Base-by-base conservation (phyloP, 2,888 invertebrate species). In the Anthrax anthrax region DNA sequence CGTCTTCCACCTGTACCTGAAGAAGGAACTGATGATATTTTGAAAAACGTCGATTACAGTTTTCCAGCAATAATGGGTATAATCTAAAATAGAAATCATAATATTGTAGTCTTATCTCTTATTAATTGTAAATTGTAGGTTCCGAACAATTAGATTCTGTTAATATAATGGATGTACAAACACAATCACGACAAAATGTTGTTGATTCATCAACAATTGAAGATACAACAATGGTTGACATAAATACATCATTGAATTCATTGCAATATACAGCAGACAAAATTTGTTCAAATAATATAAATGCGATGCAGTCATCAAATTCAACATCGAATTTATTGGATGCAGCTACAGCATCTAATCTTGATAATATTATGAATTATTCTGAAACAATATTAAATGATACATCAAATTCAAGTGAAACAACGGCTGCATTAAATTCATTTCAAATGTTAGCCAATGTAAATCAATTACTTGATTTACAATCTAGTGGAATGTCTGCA, bases 1-100 rank as follows among this genome's bases (percentile, higher is more conserved):
- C 72, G 77, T 40, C 62, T 78, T 57, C 73, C 78, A 50, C 71
- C 78, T 17, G 76, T 78, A 49, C 77, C 77, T 8, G 78, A 78
- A 57, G 78, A 78, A 59, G 69, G 70, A 46, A 60, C 73, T 19
- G 77, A 77, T 52, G 77, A 77, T 50, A 59, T 76, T 61, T 72
- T 74, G 54, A 72, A 75, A 64, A 67, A 53, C 52, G 64, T 60
- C 19, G 65, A 65, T 27, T 67, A 64, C 49, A 60, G 55, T 37
- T 60, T 60, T 51, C 55, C 57, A 17, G 55, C 59, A 19, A 58
- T 61, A 17, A 59, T 61, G 58, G 60, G 61, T 60, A 29, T 34
- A 34, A 39, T 34, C 9, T 27, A 27, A 27, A 27, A 27, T 6
- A 23, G 23, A 23, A 23, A 27, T 8, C 5, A 9, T 43, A 27